Evolutionary conservation across 2,888 invertebrate species (phyloP), one percentile per base, ranked within the genome.

Genomic region (Papilio demoleus): DNA sequence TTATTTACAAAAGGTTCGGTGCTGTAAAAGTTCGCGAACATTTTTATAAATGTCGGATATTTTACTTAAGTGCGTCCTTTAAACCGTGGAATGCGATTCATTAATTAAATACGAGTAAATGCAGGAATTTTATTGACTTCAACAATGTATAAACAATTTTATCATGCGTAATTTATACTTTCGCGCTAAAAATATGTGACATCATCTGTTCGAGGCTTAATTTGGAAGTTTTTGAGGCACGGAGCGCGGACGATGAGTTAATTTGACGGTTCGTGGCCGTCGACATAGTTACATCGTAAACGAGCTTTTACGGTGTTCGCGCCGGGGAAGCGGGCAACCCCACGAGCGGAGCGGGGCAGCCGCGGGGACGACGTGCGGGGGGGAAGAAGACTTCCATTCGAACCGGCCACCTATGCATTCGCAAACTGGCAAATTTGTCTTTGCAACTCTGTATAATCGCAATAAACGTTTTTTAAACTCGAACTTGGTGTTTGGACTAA

Each of bases 251-350:
- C 22, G 22, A 38, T 24, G 65, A 56, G 56, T 65, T 65, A 58
- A 65, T 65, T 65, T 58, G 38, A 58, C 22, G 65, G 42, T 65
- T 58, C 65, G 58, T 31, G 42, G 42, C 56, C 22, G 34, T 42
- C 19, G 65, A 65, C 65, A 45, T 58, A 34, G 58, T 58, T 58
- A 45, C 42, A 22, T 58, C 65, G 38, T 65, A 58, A 65, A 65
- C 19, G n/a, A 42, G 58, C 40, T 58, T 14, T 34, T 62, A 58
- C 58, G n/a, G n/a, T n/a, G n/a, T n/a, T n/a, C n/a, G n/a, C n/a
- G n/a, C n/a, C n/a, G n/a, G n/a, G n/a, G n/a, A n/a, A n/a, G n/a
- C n/a, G n/a, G n/a, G n/a, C n/a, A n/a, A n/a, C n/a, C n/a, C n/a
- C n/a, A n/a, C n/a, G n/a, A n/a, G n/a, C n/a, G n/a, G n/a, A n/a